Conservation (phyloP, 1,140 invertebrate species). For the Lepidurus couesii region DNA sequence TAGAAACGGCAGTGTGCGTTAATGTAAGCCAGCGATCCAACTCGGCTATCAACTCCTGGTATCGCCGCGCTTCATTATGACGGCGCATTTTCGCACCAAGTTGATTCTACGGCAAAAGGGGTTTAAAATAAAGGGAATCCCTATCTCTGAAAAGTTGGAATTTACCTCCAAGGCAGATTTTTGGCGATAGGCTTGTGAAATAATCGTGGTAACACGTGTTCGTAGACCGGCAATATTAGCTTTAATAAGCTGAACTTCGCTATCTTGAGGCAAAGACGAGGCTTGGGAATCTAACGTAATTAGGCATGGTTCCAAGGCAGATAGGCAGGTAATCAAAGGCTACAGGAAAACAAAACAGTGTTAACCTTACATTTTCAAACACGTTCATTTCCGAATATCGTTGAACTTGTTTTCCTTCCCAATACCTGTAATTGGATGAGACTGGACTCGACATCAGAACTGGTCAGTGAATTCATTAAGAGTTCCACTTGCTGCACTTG, state of each 20-base stretch:
- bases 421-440: neutral
- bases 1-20: slow-evolving; percentile 37
- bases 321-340: slow-evolving; percentile 25
- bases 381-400: neutral
- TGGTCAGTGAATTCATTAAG: neutral
- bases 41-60: slow-evolving; percentile 56
- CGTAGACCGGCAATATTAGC: slow-evolving; percentile 48
- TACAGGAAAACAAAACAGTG: neutral
- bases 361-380: neutral
- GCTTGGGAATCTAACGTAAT: slow-evolving; percentile 22
- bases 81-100: slow-evolving; percentile 51
- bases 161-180: slow-evolving; percentile 53
- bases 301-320: slow-evolving; percentile 31
- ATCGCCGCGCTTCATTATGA: slow-evolving; percentile 53
- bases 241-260: slow-evolving; percentile 50
- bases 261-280: slow-evolving; percentile 47
- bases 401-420: slow-evolving; percentile 41
- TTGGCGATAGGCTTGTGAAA: slow-evolving; percentile 57
- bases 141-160: neutral
- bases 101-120: neutral
- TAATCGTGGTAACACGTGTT: slow-evolving; percentile 51
- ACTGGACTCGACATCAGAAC: neutral
- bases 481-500: slow-evolving; percentile 29
- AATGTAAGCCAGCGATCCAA: slow-evolving; percentile 56
- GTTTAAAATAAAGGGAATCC: neutral